Evolutionary conservation across 2,888 invertebrate species (phyloP).

Genomic region (Serripes groenlandicus): DNA sequence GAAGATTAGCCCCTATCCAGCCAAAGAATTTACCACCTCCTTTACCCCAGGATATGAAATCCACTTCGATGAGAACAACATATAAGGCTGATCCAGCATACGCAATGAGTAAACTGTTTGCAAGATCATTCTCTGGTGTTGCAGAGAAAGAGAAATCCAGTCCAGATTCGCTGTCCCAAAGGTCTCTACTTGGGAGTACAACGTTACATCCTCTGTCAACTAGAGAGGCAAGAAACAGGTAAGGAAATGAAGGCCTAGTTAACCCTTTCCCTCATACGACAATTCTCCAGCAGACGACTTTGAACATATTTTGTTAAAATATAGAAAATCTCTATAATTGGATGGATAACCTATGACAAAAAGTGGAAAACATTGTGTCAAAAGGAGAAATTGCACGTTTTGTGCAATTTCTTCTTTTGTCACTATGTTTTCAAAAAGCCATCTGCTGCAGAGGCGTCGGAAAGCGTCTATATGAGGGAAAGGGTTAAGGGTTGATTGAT

Average conservation of each 20-base stretch:
- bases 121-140: conserved; percentile 56
- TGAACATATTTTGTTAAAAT: background rate
- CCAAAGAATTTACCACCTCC: conserved; percentile 74
- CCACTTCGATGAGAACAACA: conserved; percentile 72
- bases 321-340: too few species aligned
- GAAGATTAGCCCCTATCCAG: conserved; percentile 70
- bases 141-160: conserved; percentile 33
- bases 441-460: too few species aligned
- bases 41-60: conserved; percentile 73
- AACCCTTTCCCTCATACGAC: background rate
- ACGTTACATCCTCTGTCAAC: conserved; percentile 76
- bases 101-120: conserved; percentile 62
- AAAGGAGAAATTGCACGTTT: background rate
- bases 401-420: background rate
- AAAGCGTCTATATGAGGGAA: too few species aligned
- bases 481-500: too few species aligned
- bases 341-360: too few species aligned
- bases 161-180: conserved; percentile 66
- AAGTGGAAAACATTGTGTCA: background rate
- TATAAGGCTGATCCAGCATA: conserved; percentile 77
- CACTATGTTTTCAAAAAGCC: background rate
- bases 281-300: background rate
- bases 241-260: background rate
- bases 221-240: conserved; percentile 81
- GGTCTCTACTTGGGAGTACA: conserved; percentile 72